These are phyloP conservation scores for Ammodytes marinus DNA, from an alignment of 2,113 vertebrate genomes.

Conservation along the genomic window DNA sequence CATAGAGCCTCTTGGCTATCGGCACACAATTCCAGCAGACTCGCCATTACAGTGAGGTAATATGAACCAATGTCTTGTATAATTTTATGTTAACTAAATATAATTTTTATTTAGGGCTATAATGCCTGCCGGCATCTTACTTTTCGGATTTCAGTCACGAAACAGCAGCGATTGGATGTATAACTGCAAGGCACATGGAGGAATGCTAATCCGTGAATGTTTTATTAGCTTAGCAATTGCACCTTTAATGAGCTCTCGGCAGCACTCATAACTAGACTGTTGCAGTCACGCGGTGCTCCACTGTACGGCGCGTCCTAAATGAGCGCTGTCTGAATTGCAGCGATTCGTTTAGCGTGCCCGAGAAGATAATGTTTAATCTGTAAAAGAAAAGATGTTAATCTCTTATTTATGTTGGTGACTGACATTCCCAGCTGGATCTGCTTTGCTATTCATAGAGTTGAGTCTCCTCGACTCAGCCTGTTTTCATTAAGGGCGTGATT, in stretches of 20 bases:
- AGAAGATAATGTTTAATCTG: constrained; percentile 76
- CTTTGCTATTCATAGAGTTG: constrained; percentile 77
- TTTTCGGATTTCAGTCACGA: constrained; percentile 32
- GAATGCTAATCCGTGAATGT: constrained; percentile 32
- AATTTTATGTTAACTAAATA: constrained; percentile 43
- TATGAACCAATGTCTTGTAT: constrained; percentile 36
- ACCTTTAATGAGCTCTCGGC: constrained; percentile 47
- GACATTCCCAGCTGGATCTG: constrained; percentile 70
- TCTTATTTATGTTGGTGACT: constrained; percentile 76
- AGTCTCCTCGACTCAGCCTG: constrained; percentile 30
- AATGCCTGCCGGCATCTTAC: constrained; percentile 11
- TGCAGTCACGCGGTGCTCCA: constrained; percentile 7
- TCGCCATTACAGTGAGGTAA: background rate
- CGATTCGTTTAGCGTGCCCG: constrained; percentile 42
- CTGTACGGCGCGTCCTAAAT: constrained; percentile 22
- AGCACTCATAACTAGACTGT: constrained; percentile 3
- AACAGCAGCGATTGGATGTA: constrained; percentile 17
- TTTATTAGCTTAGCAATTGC: constrained; percentile 43
- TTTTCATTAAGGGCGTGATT: constrained; percentile 58
- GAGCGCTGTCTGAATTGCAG: constrained; percentile 32
- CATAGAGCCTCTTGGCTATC: constrained; percentile 2
- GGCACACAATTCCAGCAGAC: constrained; percentile 18
- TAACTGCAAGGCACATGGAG: constrained; percentile 46
- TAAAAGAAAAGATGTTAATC: constrained; percentile 74
- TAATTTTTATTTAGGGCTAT: constrained; percentile 1